Base-by-base conservation (phyloP, 1,140 invertebrate genomes). In the Pissodes strobi region DNA sequence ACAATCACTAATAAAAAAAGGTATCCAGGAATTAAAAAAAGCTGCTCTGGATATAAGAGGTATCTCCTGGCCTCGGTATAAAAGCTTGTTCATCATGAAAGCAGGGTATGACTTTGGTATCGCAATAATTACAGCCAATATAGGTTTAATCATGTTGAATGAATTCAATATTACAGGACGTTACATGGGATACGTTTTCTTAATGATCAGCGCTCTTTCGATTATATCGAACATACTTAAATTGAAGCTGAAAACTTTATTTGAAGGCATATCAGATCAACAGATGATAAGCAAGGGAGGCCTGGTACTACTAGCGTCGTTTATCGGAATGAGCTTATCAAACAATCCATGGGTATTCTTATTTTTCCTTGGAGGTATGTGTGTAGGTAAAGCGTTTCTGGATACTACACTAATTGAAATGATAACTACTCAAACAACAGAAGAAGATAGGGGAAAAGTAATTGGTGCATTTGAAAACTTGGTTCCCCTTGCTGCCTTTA, bases 371-470 rank as follows among this genome's bases (percentile, higher is more conserved):
- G 17, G 43, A 2, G 34, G 63, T 10, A 41, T 64, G 21, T 53
- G 57, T 18, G 38, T 70, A 13, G 15, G 39, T 4, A 57, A 62
- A 22, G 10, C 46, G 1, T 37, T 71, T 18, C 13, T 69, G 18
- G 61, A 70, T 3, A 52, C 27, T 1, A 65, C 49, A 21, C 34
- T 68, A 12, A 57, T 25, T 8, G 61, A 70, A 62, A 19, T 57
- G 13, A 22, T 70, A 1, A 27, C 57, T 9, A 46, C 23, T 12
- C 34, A 53, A 15, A 52, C 66, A 15, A 23, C 19, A 12, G 41
- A 61, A 27, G 51, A 64, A 5, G 66, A 70, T 43, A 63, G 64
- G 46, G 68, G 68, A 15, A 68, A 58, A 53, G 48, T 71, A 10
- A 43, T 71, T 19, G 56, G 49, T 12, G 57, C 65, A 8, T 69